Percentiles rank a stretch among this genome's conserved stretches.
Evolutionary conservation across 2,797 vertebrate species (phyloP).

Genomic region (Notamacropus eugenii): DNA sequence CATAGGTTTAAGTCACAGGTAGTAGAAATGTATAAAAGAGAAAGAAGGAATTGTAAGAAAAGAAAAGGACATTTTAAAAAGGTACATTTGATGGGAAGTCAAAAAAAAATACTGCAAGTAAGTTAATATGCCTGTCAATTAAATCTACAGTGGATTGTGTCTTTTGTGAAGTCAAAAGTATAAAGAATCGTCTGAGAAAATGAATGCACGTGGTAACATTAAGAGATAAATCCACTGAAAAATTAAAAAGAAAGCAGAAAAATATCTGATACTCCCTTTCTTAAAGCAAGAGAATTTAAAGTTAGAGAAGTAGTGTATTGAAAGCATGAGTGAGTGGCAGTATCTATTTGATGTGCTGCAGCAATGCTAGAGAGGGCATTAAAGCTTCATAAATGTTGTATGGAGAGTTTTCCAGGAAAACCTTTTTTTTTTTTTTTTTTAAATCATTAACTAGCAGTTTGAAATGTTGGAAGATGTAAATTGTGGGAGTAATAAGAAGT

Average conservation of each 20-base stretch:
- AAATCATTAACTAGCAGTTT: background rate
- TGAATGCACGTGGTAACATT: background rate
- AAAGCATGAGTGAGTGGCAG: background rate
- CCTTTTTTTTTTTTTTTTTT: background rate
- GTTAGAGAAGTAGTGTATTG: background rate
- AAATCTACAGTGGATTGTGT: background rate
- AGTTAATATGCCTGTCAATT: background rate
- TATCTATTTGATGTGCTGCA: background rate
- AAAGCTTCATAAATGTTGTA: background rate
- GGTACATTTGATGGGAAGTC: fast-evolving
- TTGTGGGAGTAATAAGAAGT: background rate
- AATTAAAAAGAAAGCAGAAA: background rate
- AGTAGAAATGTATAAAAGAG: background rate
- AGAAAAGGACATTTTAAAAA: background rate
- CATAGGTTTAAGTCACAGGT: background rate
- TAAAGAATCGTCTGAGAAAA: background rate
- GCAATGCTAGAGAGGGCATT: background rate
- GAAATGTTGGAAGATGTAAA: background rate
- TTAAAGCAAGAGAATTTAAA: background rate
- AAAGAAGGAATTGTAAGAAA: background rate
- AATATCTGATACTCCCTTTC: background rate
- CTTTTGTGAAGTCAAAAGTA: background rate
- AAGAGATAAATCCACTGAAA: background rate
- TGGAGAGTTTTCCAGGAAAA: too few relatives aligned
- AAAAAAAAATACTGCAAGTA: background rate